These are phyloP conservation scores for Aldrovandia affinis DNA, from an alignment of 2,797 vertebrate genomes.

Conservation along the genomic window DNA sequence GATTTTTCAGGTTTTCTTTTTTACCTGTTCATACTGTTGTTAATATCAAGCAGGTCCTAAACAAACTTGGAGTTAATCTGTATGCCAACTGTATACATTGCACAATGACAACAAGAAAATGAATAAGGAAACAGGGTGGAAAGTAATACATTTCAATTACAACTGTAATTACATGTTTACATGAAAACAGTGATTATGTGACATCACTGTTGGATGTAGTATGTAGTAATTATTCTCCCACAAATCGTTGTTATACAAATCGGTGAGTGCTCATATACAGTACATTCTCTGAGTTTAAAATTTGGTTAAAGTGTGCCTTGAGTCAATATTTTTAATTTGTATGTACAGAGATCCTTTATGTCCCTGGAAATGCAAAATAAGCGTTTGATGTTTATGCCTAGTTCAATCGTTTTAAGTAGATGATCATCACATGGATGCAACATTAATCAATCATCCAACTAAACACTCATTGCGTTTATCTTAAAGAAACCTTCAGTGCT, in stretches of 20 bases:
- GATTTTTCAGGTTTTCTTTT: neutral
- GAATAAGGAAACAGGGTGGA: neutral
- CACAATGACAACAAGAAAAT: neutral
- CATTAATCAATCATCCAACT: neutral
- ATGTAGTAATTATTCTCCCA: neutral
- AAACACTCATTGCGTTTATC: neutral
- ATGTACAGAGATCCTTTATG: neutral
- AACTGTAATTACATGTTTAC: neutral
- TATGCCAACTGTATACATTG: neutral
- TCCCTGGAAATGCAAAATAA: neutral
- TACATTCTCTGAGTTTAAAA: neutral
- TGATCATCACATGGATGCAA: neutral
- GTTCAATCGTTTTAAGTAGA: neutral
- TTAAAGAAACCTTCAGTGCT: neutral
- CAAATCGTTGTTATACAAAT: neutral
- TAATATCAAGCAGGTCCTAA: neutral
- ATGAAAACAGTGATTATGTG: neutral
- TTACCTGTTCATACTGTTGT: neutral
- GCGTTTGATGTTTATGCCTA: neutral
- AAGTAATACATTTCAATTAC: neutral
- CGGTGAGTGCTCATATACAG: neutral
- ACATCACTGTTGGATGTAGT: neutral
- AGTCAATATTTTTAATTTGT: neutral
- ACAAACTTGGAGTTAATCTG: neutral
- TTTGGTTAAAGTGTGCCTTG: neutral